Evolutionary conservation across 2,113 vertebrate species (phyloP).

Genomic region (Phalacrocorax aristotelis): DNA sequence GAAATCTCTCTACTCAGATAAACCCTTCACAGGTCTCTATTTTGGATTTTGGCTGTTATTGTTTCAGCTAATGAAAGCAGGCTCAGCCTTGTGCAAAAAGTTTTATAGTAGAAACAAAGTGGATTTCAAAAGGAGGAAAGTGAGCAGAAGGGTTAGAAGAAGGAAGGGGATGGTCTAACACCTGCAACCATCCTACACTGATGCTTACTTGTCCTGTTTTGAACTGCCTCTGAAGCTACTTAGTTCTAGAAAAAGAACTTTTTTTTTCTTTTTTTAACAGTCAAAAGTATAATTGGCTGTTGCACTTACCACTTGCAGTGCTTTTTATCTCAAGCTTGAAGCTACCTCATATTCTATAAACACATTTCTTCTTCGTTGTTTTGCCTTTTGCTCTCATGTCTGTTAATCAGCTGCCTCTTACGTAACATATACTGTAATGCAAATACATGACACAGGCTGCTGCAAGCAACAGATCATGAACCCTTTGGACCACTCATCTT

Average conservation of each 20-base stretch:
- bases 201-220: not conserved
- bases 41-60: not conserved
- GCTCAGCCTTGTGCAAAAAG: not conserved
- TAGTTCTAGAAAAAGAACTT: not conserved
- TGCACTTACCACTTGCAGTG: not conserved
- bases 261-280: not conserved
- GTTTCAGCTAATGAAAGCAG: not conserved
- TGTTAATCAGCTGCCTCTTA: not conserved
- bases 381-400: not conserved
- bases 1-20: not conserved
- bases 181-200: not conserved
- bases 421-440: not conserved
- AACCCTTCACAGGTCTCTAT: not conserved
- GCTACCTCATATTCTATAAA: not conserved
- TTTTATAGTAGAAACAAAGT: not conserved
- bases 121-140: not conserved
- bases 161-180: not conserved
- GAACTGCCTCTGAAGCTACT: not conserved
- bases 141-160: not conserved
- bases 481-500: not conserved
- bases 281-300: not conserved
- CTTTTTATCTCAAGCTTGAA: not conserved
- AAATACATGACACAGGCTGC: not conserved
- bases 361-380: not conserved
- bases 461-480: not conserved